Evolutionary conservation across 92 coral and sea anemone genomes (phyloP).

Genomic region (Isaurus tuberculatus): DNA sequence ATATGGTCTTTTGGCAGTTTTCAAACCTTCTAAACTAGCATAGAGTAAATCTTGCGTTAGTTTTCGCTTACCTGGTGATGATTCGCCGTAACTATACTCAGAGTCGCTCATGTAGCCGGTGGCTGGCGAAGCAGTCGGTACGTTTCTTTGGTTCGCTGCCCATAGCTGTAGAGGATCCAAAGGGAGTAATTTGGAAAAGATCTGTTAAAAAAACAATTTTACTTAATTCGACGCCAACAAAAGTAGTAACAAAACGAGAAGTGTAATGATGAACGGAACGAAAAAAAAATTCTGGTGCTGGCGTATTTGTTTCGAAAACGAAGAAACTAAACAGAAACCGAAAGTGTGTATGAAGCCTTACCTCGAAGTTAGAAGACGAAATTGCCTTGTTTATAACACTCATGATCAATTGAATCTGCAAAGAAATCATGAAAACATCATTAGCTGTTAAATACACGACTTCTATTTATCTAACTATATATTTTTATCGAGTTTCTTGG

Average conservation of each 20-base stretch:
- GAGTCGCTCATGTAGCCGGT: constrained; percentile 7
- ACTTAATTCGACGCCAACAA: neutral
- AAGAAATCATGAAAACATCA: neutral
- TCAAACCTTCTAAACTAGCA: neutral
- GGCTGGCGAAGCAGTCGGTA: constrained; percentile 72
- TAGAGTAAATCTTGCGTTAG: too few relatives aligned
- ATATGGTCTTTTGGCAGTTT: neutral
- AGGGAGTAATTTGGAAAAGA: neutral
- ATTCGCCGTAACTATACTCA: neutral
- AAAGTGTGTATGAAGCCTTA: neutral
- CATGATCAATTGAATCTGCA: neutral
- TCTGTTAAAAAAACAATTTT: neutral
- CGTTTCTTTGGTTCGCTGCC: constrained; percentile 61
- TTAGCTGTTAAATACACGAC: too few relatives aligned
- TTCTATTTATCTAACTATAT: too few relatives aligned
- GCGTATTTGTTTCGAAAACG: neutral
- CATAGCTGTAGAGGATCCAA: neutral
- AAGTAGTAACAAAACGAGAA: neutral
- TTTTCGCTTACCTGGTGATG: constrained; percentile 27
- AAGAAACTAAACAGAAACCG: neutral
- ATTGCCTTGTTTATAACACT: too few relatives aligned
- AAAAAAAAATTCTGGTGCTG: neutral
- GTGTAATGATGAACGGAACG: neutral
- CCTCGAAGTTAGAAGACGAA: too few relatives aligned
- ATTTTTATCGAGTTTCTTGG: too few relatives aligned